phyloP scores from a whole-genome alignment of 2,797 vertebrate genomes.

The Tokudaia tokunoshimensis region DNA sequence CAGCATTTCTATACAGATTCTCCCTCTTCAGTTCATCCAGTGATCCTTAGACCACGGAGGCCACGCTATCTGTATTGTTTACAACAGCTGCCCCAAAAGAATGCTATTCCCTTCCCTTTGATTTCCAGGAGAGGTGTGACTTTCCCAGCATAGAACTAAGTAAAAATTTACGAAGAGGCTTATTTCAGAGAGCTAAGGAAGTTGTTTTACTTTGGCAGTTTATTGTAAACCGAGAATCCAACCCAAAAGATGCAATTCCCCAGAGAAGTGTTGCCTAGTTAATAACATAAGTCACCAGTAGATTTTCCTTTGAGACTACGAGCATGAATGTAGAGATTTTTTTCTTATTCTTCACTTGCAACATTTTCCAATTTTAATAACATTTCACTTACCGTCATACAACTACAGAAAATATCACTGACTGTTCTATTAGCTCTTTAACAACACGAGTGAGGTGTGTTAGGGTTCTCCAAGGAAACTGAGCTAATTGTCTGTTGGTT shows the following conservation, averaged over 20 bases:
- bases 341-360: background rate
- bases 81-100: background rate
- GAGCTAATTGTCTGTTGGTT: background rate
- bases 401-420: background rate
- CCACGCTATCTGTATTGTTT: background rate
- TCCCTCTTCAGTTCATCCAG: background rate
- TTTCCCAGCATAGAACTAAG: background rate
- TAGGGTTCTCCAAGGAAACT: background rate
- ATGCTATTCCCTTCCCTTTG: background rate
- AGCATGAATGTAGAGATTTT: background rate
- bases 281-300: background rate
- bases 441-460: background rate
- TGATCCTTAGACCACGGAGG: background rate
- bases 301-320: background rate
- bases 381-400: background rate
- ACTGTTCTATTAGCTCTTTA: background rate
- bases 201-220: background rate
- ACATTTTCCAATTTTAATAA: constrained; percentile 42
- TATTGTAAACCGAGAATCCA: constrained; percentile 20
- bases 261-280: background rate
- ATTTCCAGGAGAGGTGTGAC: constrained; percentile 39
- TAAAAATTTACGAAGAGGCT: background rate
- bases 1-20: background rate
- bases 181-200: constrained; percentile 31
- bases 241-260: background rate